These are phyloP conservation scores for Leptodactylus fuscus DNA, from an alignment of 2,113 vertebrate species.

Conservation along the genomic window DNA sequence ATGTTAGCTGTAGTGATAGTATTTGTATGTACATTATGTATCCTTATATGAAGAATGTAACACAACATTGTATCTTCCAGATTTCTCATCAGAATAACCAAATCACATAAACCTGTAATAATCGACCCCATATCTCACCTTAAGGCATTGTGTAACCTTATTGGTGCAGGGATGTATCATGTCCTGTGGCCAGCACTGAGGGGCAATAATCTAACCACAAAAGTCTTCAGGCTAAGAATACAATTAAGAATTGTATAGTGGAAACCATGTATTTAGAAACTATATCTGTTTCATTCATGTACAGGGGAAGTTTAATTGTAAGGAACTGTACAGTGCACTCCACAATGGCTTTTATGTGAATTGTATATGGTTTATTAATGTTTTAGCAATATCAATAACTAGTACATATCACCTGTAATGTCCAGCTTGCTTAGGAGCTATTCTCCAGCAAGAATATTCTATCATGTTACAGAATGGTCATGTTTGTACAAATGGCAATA, in stretches of 20 bases:
- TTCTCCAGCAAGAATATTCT: not conserved
- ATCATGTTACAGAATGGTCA: not conserved
- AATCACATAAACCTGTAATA: not conserved
- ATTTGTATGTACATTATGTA: slow-evolving; percentile 16
- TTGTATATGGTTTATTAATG: slow-evolving; percentile 21
- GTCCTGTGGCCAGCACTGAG: not conserved
- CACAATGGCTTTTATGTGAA: slow-evolving; percentile 35
- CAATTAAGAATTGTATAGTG: slow-evolving; percentile 2
- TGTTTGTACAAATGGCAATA: not conserved
- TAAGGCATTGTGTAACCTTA: too few species aligned
- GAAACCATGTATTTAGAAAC: not conserved
- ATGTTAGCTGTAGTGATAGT: not conserved
- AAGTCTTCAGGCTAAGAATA: not conserved
- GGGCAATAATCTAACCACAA: not conserved
- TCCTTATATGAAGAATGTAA: slow-evolving; percentile 17
- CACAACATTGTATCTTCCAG: not conserved
- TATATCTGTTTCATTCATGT: not conserved
- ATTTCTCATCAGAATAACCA: not conserved
- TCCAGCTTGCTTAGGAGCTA: not conserved
- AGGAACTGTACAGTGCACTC: slow-evolving; percentile 37
- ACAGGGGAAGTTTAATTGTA: slow-evolving; percentile 16
- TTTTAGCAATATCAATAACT: slow-evolving; percentile 45
- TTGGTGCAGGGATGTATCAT: not conserved
- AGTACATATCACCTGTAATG: slow-evolving; percentile 1
- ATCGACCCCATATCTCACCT: too few species aligned